Conservation (phyloP, 37 sponge, comb jelly and placozoan genomes). For the Oscarella lobularis region DNA sequence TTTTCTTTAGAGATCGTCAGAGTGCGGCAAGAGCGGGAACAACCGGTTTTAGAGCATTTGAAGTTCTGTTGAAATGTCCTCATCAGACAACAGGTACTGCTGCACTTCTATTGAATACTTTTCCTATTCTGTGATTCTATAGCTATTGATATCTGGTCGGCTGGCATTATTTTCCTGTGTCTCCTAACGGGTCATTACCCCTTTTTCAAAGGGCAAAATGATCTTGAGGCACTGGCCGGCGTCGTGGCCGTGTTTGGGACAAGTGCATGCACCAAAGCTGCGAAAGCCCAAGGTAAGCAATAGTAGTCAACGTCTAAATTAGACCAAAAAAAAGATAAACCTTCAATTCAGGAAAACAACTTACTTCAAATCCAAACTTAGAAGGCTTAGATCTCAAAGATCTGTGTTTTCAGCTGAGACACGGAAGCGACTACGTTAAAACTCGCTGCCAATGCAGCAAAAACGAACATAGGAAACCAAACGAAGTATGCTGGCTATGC, state of each 20-base stretch:
- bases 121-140: constrained; percentile 10
- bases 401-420: constrained; percentile 37
- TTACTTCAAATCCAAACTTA: constrained; percentile 30
- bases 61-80: constrained; percentile 66
- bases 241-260: constrained; percentile 45
- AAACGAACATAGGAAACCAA: no score
- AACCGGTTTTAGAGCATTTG: constrained; percentile 81
- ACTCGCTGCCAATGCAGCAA: neutral
- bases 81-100: constrained; percentile 57
- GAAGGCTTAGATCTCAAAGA: constrained; percentile 24
- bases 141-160: constrained; percentile 81
- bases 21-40: constrained; percentile 75
- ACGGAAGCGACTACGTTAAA: neutral
- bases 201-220: constrained; percentile 91
- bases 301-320: no score
- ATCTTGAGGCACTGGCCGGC: constrained; percentile 76
- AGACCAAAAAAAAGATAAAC: no score
- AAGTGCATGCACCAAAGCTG: constrained; percentile 14
- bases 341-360: no score
- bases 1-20: constrained; percentile 28
- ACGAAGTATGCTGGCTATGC: constrained; percentile 6
- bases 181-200: constrained; percentile 87
- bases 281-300: no score
- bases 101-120: no score
- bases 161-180: constrained; percentile 70